Evolutionary conservation across 2,888 invertebrate genomes (phyloP).

Genomic region (Magallana nippona): DNA sequence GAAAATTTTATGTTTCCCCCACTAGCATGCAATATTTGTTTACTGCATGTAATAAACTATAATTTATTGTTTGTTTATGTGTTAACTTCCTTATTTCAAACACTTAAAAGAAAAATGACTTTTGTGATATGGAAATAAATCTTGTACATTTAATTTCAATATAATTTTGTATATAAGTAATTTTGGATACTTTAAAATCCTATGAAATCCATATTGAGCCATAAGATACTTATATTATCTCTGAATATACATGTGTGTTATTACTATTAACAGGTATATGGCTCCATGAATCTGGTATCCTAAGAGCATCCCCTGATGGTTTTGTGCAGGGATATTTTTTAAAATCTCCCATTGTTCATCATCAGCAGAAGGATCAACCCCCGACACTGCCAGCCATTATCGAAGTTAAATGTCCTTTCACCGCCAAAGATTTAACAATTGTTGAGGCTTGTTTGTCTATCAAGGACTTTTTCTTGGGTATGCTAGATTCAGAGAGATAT

Average conservation of each 20-base stretch:
- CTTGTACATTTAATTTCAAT: too few relatives aligned
- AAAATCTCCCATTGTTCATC: background rate
- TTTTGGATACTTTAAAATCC: too few relatives aligned
- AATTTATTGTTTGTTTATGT: too few relatives aligned
- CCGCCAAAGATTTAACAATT: constrained; percentile 31
- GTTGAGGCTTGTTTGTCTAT: constrained; percentile 1
- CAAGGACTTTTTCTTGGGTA: constrained; percentile 37
- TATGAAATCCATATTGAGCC: too few relatives aligned
- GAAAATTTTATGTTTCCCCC: too few relatives aligned
- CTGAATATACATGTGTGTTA: too few relatives aligned
- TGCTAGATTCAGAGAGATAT: too few relatives aligned
- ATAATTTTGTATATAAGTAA: background rate
- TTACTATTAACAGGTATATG: constrained; percentile 25
- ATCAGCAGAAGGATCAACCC: background rate
- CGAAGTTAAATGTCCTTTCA: constrained; percentile 34
- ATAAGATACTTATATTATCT: background rate
- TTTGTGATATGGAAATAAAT: too few relatives aligned
- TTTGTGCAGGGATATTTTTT: constrained; percentile 22
- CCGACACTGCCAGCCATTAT: constrained; percentile 5
- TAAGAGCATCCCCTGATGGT: constrained; percentile 35
- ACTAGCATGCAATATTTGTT: too few relatives aligned
- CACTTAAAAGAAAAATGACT: too few relatives aligned
- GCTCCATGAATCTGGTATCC: constrained; percentile 15
- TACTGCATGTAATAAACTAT: too few relatives aligned
- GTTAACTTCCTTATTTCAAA: too few relatives aligned